Percentiles rank a stretch among this genome's conserved stretches.
phyloP scores from a whole-genome alignment of 2,113 vertebrate species.

The Eurystomus gularis region DNA sequence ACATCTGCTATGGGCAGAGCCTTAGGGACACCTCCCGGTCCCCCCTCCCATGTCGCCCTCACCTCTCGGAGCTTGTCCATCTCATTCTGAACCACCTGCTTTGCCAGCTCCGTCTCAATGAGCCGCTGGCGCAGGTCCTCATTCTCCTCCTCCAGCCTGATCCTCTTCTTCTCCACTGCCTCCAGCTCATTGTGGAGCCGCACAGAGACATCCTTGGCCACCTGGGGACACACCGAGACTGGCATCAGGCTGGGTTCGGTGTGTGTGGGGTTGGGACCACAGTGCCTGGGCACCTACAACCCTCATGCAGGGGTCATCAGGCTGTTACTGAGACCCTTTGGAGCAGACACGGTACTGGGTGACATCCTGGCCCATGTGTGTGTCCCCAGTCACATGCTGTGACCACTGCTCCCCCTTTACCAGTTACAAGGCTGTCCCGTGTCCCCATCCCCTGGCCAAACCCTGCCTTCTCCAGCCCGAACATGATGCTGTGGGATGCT shows the following conservation, averaged over 20 bases:
- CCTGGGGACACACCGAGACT: conserved; percentile 70
- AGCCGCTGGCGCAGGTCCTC: conserved; percentile 90
- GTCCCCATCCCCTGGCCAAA: background rate
- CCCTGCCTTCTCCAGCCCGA: background rate
- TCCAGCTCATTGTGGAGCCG: conserved; percentile 95
- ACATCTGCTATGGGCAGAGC: background rate
- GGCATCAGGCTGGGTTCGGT: background rate
- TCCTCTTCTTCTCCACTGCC: conserved; percentile 90
- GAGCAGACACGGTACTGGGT: background rate
- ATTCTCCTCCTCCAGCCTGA: conserved; percentile 90
- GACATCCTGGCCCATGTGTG: background rate
- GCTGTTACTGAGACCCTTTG: background rate
- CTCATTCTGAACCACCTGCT: conserved; percentile 95
- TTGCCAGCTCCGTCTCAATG: conserved; percentile 92
- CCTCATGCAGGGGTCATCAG: background rate
- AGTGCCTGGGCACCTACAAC: background rate
- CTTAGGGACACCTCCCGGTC: accelerated
- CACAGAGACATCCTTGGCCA: conserved; percentile 96
- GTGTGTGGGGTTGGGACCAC: accelerated
- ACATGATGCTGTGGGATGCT: background rate
- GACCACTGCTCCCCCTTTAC: background rate
- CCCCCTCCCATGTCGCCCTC: background rate
- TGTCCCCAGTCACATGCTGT: accelerated
- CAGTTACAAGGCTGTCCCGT: background rate
- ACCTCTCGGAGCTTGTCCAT: conserved; percentile 93